Evolutionary conservation across 2,113 vertebrate genomes (phyloP), one percentile per base, ranked within the genome.

Genomic region (Nibea albiflora): DNA sequence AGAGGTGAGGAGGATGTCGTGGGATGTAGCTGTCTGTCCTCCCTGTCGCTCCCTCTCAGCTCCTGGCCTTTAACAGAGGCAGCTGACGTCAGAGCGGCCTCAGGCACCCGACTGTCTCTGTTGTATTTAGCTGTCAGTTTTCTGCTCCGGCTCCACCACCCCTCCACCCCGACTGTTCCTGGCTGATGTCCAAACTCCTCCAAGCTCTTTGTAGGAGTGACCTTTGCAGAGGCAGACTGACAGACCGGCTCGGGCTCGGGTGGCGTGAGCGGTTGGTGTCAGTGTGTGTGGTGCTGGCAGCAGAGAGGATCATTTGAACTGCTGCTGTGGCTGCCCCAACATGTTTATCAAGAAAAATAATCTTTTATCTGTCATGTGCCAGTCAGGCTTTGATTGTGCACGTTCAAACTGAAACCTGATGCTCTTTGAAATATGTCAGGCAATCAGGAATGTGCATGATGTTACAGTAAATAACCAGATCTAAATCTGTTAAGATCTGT

Each of bases 151-250:
- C 31, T 17, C 16, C 11, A 49, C 22, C 31, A 5, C 9, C 28
- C 0, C n/a, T 11, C 11, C 22, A 19, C 16, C 28, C 57, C 35
- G 52, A 68, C 72, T 42, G 76, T 80, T 83, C 73, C 81, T 91
- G 87, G 82, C 76, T 73, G 53, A 68, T 65, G 57, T 85, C 87
- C 88, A 90, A 81, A 85, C 66, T 83, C 85, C 77, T 87, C 78
- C 81, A 82, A 35, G 88, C 79, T 72, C 87, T 89, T 85, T 87
- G 85, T 81, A 83, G 88, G 77, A 86, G 70, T 92, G 84, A 91
- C 92, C 91, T 92, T 94, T 90, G 85, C 80, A 83, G 86, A 89
- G 85, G 75, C 83, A 85, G 86, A 81, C 80, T 85, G 87, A 76
- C 87, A 81, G 82, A 69, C 78, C 24, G 64, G 64, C 72, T 61